phyloP scores from a whole-genome alignment of 2,888 invertebrate genomes.

The Autographa gamma region DNA sequence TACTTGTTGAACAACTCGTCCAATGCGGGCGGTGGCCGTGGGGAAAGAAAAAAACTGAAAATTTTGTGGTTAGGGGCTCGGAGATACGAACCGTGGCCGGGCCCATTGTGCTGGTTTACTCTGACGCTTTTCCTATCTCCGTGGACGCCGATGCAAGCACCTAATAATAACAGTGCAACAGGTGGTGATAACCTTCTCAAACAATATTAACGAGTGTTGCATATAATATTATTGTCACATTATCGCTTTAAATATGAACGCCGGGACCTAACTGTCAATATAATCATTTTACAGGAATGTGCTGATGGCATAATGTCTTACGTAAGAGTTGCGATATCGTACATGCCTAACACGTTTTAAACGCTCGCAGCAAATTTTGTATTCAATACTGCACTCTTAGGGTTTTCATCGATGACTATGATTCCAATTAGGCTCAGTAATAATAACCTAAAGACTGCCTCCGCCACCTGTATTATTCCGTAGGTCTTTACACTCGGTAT shows the following conservation, averaged over 20 bases:
- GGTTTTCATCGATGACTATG: conserved; percentile 64
- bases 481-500: conserved; percentile 19
- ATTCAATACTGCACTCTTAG: conserved; percentile 68
- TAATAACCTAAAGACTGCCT: conserved; percentile 19
- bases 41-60: conserved; percentile 71
- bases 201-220: conserved; percentile 18
- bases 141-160: conserved; percentile 17
- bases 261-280: conserved; percentile 41
- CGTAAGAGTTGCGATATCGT: conserved; percentile 73
- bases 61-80: conserved; percentile 77
- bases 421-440: conserved; percentile 54
- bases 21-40: conserved; percentile 77
- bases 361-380: conserved; percentile 67
- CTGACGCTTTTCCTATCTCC: conserved; percentile 25
- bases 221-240: conserved; percentile 25
- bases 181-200: conserved; percentile 12
- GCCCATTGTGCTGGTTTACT: conserved; percentile 56
- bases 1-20: conserved; percentile 67
- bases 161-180: conserved; percentile 17
- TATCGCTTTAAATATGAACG: conserved; percentile 32
- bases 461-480: conserved; percentile 12
- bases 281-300: conserved; percentile 75
- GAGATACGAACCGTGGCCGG: conserved; percentile 62
- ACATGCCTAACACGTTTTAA: conserved; percentile 74
- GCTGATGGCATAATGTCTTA: conserved; percentile 72